Base-by-base conservation (phyloP, 2,797 vertebrate species). In the Perodicticus potto region DNA sequence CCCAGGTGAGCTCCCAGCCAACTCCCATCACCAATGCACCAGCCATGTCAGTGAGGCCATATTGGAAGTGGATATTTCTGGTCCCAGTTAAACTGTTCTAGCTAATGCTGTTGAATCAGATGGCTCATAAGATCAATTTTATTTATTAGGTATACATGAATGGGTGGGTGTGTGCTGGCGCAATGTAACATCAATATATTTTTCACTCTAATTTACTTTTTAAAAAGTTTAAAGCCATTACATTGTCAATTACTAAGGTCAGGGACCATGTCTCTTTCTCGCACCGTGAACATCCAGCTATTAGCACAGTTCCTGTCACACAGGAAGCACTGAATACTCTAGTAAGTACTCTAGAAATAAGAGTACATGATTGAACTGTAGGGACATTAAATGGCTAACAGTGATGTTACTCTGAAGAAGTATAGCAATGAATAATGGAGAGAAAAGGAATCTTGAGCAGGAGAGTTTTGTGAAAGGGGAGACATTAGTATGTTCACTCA, bases 171-270 rank as follows among this genome's bases (percentile, higher is more conserved):
- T 89, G 81, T 40, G 34, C 65, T 89, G 34, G 53, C 19, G 63
- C 73, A 59, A 57, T 49, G 14, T 43, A 89, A 69, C 16, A 53
- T 16, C 14, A 86, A 83, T 32, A 12, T 1, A 27, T 3, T 63
- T 78, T 93, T 93, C 88, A 37, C 8, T 83, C 37, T 81, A 70
- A n/a, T 80, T 2, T n/a, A 20, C 25, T 67, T 78, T 80, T 91
- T 73, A 61, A 61, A 32, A 80, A 74, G 59, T 82, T 84, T 43
- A 94, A 81, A 81, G 22, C 14, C 29, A 72, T 29, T 45, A 67
- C 20, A 86, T 20, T 34, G 27, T 92, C 63, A 55, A 9, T 84
- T 90, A 45, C 55, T 92, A 34, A 94, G 27, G 37, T 67, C 49
- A 53, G 40, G 65, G 27, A 72, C 11, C 6, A n/a, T 45, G 27